Evolutionary conservation across 2,113 vertebrate species (phyloP).

Genomic region (Tychaedon coryphoeus): DNA sequence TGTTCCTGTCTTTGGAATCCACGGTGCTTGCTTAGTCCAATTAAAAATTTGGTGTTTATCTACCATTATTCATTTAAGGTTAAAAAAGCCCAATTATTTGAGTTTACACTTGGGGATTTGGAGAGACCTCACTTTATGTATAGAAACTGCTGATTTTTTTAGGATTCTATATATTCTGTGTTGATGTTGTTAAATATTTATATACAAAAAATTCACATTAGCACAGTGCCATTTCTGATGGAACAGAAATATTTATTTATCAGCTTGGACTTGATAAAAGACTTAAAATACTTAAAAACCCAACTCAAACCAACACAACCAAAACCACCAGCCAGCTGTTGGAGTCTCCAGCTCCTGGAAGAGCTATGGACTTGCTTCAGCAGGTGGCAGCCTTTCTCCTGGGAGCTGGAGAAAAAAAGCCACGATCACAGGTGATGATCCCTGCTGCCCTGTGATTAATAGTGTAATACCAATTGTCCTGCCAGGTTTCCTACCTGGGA

Average conservation of each 20-base stretch:
- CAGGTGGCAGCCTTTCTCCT: conserved; percentile 51
- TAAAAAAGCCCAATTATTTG: fast-evolving
- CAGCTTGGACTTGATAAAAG: not conserved
- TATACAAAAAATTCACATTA: not conserved
- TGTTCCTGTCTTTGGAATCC: not conserved
- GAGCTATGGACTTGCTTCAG: not conserved
- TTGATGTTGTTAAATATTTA: not conserved
- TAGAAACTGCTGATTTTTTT: not conserved
- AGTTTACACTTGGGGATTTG: not conserved
- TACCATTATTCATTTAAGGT: not conserved
- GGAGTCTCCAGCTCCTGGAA: not conserved
- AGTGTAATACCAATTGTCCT: not conserved
- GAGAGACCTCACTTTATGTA: not conserved
- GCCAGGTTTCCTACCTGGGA: not conserved
- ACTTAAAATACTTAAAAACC: not conserved
- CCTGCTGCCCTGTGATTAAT: not conserved
- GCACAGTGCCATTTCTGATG: not conserved
- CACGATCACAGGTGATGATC: not conserved
- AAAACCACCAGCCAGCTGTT: not conserved
- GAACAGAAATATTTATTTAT: not conserved
- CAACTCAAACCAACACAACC: not conserved
- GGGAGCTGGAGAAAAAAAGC: not conserved
- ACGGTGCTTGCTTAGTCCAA: not conserved
- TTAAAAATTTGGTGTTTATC: not conserved
- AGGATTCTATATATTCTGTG: not conserved